These are phyloP conservation scores for Sebastes iracundus DNA, from an alignment of 2,797 vertebrate genomes.

Conservation along the genomic window DNA sequence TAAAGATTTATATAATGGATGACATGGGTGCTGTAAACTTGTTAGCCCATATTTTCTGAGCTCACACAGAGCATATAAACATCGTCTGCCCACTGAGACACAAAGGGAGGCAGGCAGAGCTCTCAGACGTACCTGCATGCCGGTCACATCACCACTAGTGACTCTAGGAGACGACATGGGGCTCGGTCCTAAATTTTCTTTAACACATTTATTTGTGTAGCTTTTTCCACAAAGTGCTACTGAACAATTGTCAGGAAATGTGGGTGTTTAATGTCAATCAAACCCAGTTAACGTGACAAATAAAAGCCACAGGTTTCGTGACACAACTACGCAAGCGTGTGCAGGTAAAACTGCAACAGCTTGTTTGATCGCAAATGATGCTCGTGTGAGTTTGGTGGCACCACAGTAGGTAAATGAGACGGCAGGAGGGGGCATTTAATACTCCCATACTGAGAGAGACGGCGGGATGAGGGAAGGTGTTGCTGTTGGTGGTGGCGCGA, in stretches of 20 bases:
- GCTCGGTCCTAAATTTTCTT: not conserved
- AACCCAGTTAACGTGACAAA: not conserved
- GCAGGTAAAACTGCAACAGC: slow-evolving; percentile 2
- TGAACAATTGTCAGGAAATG: slow-evolving; percentile 20
- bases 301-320: not conserved
- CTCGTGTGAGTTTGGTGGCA: slow-evolving; percentile 30
- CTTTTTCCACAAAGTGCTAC: slow-evolving; percentile 1
- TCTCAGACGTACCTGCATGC: slow-evolving; percentile 21
- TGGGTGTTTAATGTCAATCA: slow-evolving; percentile 30
- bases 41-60: slow-evolving; percentile 91
- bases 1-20: slow-evolving; percentile 94
- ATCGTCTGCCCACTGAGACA: slow-evolving; percentile 45
- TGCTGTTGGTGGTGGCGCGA: slow-evolving; percentile 64
- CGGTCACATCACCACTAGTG: slow-evolving; percentile 24
- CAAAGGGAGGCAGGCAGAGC: slow-evolving; percentile 45
- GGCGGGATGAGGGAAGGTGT: slow-evolving; percentile 31
- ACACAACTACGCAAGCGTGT: not conserved
- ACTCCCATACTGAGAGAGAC: slow-evolving; percentile 54
- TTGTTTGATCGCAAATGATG: slow-evolving; percentile 24
- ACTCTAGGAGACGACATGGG: not conserved
- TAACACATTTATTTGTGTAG: slow-evolving; percentile 13
- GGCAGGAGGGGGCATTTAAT: slow-evolving; percentile 65
- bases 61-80: slow-evolving; percentile 85
- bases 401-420: slow-evolving; percentile 74
- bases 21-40: slow-evolving; percentile 92